A percentile compares a stretch with the other conserved stretches of the same genome.
Evolutionary conservation across 2,797 vertebrate species (phyloP).

Genomic region (Melanotaenia parkinsoni): DNA sequence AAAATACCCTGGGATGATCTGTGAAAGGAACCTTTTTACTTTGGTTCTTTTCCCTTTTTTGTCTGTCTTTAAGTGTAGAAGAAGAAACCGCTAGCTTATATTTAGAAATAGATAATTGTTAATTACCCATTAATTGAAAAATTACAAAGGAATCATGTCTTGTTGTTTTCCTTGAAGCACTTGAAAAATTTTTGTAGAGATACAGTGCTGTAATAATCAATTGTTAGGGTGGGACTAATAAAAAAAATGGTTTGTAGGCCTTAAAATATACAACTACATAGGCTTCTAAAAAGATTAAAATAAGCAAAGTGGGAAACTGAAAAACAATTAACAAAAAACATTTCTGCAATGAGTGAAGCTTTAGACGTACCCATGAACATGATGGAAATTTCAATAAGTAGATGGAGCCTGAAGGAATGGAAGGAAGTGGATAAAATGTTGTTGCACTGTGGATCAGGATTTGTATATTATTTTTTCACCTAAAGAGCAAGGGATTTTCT

Average conservation of each 20-base stretch:
- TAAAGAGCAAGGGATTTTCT: conserved; percentile 62
- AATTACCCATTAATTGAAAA: too few relatives aligned
- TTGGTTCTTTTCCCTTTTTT: too few relatives aligned
- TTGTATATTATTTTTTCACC: conserved; percentile 44
- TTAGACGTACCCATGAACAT: not conserved
- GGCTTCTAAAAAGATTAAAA: too few relatives aligned
- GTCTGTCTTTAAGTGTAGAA: too few relatives aligned
- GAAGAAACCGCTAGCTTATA: too few relatives aligned
- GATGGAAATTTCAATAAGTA: not conserved
- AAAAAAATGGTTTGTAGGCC: not conserved
- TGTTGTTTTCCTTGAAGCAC: not conserved
- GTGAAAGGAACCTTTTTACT: not conserved
- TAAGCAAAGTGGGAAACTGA: too few relatives aligned
- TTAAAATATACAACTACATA: not conserved
- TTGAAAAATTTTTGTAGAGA: too few relatives aligned
- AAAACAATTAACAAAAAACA: too few relatives aligned
- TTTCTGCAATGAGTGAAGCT: not conserved
- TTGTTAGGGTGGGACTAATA: not conserved
- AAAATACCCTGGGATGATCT: too few relatives aligned
- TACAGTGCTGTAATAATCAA: too few relatives aligned
- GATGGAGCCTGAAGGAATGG: conserved; percentile 35
- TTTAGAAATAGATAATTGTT: too few relatives aligned
- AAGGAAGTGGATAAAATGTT: conserved; percentile 47
- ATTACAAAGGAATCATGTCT: not conserved
- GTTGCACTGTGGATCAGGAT: conserved; percentile 49